These are phyloP conservation scores for Poecilus cupreus DNA, from an alignment of 2,888 invertebrate genomes.

Conservation along the genomic window DNA sequence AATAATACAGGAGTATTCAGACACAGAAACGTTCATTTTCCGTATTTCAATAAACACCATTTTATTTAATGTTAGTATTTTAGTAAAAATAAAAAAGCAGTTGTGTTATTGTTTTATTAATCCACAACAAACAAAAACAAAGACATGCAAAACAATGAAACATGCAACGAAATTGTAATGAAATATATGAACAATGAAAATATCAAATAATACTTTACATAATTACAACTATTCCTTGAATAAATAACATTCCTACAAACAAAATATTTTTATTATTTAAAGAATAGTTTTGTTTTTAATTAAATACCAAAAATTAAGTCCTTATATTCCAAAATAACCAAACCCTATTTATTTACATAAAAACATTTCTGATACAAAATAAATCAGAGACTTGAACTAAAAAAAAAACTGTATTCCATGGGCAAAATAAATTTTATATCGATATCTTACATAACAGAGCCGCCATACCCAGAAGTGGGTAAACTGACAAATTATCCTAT, in stretches of 20 bases:
- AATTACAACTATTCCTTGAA: neutral
- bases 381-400: neutral
- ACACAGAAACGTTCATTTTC: too few relatives aligned
- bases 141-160: conserved; percentile 45
- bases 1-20: too few relatives aligned
- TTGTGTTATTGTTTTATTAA: neutral
- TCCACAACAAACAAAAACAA: conserved; percentile 12
- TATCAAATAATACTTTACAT: conserved; percentile 9
- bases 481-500: too few relatives aligned
- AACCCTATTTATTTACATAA: neutral
- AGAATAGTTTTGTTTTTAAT: neutral
- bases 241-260: too few relatives aligned
- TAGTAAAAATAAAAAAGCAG: conserved; percentile 15
- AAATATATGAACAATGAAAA: conserved; percentile 9
- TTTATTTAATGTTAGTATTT: neutral
- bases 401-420: too few relatives aligned
- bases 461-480: too few relatives aligned
- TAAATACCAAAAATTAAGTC: too few relatives aligned
- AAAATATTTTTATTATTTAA: neutral
- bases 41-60: too few relatives aligned
- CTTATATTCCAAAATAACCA: neutral
- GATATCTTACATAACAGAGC: too few relatives aligned
- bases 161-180: conserved; percentile 66
- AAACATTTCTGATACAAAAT: neutral
- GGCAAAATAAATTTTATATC: too few relatives aligned